Evolutionary conservation across 2,113 vertebrate genomes (phyloP).

Genomic region (Semicossyphus pulcher): DNA sequence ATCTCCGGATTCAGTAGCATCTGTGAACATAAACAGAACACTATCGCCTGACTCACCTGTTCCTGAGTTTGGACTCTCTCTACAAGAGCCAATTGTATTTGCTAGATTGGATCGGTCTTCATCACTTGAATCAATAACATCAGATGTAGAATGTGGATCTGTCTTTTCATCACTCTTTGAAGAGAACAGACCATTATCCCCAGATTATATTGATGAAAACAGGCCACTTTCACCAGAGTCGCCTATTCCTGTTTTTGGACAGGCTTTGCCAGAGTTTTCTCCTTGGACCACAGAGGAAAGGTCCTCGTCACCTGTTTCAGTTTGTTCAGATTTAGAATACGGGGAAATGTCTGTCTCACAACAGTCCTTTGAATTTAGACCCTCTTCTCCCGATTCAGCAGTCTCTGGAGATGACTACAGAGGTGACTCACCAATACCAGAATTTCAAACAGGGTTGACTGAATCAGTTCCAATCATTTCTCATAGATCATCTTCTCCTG

Average conservation of each 20-base stretch:
- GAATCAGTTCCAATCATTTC: not conserved
- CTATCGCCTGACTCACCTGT: slow-evolving; percentile 54
- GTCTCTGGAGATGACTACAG: slow-evolving; percentile 26
- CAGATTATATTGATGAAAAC: slow-evolving; percentile 54
- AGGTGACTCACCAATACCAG: slow-evolving; percentile 21
- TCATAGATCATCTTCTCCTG: slow-evolving; percentile 39
- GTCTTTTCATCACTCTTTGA: not conserved
- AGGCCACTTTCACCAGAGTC: slow-evolving; percentile 44
- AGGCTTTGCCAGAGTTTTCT: not conserved
- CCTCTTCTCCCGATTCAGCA: slow-evolving; percentile 42
- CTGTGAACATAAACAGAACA: slow-evolving; percentile 22
- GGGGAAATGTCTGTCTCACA: slow-evolving; percentile 12
- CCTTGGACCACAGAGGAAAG: not conserved
- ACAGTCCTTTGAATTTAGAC: slow-evolving; percentile 17
- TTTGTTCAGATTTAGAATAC: slow-evolving; percentile 38
- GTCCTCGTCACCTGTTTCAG: slow-evolving; percentile 48
- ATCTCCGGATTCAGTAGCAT: slow-evolving; percentile 61
- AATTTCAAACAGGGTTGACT: slow-evolving; percentile 6
- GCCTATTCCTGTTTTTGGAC: slow-evolving; percentile 31
- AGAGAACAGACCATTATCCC: slow-evolving; percentile 54
- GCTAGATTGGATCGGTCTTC: not conserved
- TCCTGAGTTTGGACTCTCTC: slow-evolving; percentile 30
- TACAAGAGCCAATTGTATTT: slow-evolving; percentile 3
- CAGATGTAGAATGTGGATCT: slow-evolving; percentile 29
- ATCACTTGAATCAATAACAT: slow-evolving; percentile 57